phyloP scores from a whole-genome alignment of 2,797 vertebrate species.

The Oryzias sinensis region DNA sequence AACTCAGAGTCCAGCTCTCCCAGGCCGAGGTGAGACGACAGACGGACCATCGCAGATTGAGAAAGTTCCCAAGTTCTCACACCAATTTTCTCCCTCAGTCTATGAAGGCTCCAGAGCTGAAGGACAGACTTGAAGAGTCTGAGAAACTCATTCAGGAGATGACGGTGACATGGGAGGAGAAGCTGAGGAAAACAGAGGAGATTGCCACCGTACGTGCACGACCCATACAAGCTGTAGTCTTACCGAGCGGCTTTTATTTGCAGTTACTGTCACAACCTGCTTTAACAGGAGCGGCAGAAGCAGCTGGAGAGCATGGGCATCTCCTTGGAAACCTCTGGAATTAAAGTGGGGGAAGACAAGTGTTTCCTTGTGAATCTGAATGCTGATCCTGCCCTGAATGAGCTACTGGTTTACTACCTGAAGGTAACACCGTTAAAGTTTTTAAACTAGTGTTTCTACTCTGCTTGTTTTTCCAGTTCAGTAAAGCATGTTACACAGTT shows the following conservation, averaged over 20 bases:
- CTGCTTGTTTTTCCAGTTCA: not conserved
- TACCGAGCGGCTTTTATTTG: not conserved
- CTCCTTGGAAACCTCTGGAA: slow-evolving; percentile 95
- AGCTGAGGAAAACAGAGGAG: slow-evolving; percentile 95
- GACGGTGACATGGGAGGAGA: slow-evolving; percentile 98
- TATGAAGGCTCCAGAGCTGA: slow-evolving; percentile 95
- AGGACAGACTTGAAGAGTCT: slow-evolving; percentile 96
- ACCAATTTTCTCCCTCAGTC: slow-evolving; percentile 72
- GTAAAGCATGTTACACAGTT: not conserved
- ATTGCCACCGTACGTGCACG: slow-evolving; percentile 87
- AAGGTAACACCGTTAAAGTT: slow-evolving; percentile 79
- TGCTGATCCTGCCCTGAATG: slow-evolving; percentile 95
- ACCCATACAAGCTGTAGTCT: not conserved
- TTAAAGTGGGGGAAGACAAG: slow-evolving; percentile 98
- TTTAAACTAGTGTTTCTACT: not conserved
- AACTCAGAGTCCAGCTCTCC: slow-evolving; percentile 92
- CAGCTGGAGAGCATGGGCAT: slow-evolving; percentile 99
- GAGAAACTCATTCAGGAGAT: slow-evolving; percentile 97
- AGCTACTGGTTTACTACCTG: slow-evolving; percentile 96
- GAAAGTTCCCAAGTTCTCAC: slow-evolving; percentile 1
- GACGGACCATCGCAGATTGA: not conserved
- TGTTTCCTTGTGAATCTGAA: slow-evolving; percentile 97
- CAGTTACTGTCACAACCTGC: slow-evolving; percentile 24
- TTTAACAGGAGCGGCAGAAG: slow-evolving; percentile 89
- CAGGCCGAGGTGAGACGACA: slow-evolving; percentile 88